These are phyloP conservation scores for Julus scanicus DNA, from an alignment of 2,888 invertebrate genomes.

Conservation along the genomic window DNA sequence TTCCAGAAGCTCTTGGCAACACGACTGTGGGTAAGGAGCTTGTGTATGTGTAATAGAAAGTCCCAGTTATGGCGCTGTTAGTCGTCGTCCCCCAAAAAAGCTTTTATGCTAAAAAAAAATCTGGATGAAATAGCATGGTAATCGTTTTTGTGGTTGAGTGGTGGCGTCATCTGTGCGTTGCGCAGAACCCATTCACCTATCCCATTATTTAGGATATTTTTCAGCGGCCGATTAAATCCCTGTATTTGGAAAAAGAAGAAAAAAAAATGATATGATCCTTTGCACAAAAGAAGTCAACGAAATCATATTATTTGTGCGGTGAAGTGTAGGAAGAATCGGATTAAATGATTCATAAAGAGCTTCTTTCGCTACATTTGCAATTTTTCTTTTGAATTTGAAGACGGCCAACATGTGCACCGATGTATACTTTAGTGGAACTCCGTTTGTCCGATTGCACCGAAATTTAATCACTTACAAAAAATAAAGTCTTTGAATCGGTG, in stretches of 20 bases:
- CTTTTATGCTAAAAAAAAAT: too few relatives aligned
- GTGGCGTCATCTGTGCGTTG: neutral
- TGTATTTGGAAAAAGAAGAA: neutral
- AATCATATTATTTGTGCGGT: neutral
- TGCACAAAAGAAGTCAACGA: neutral
- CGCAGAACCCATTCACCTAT: neutral
- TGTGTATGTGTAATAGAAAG: too few relatives aligned
- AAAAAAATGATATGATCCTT: neutral
- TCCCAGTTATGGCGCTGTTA: too few relatives aligned
- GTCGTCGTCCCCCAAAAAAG: neutral
- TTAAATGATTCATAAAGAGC: slow-evolving; percentile 28
- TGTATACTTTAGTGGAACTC: neutral
- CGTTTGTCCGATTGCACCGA: neutral
- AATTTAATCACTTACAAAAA: neutral
- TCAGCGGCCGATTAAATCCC: neutral
- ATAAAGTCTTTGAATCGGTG: neutral
- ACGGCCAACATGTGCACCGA: neutral
- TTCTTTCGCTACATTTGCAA: slow-evolving; percentile 38
- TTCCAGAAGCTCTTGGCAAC: too few relatives aligned
- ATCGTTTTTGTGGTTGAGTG: neutral
- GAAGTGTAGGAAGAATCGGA: neutral
- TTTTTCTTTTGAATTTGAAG: slow-evolving; percentile 27
- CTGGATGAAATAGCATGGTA: too few relatives aligned
- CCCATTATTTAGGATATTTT: neutral
- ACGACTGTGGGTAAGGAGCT: too few relatives aligned